These are phyloP conservation scores for Synanthedon formicaeformis DNA, from an alignment of 2,888 invertebrate genomes.

Conservation along the genomic window DNA sequence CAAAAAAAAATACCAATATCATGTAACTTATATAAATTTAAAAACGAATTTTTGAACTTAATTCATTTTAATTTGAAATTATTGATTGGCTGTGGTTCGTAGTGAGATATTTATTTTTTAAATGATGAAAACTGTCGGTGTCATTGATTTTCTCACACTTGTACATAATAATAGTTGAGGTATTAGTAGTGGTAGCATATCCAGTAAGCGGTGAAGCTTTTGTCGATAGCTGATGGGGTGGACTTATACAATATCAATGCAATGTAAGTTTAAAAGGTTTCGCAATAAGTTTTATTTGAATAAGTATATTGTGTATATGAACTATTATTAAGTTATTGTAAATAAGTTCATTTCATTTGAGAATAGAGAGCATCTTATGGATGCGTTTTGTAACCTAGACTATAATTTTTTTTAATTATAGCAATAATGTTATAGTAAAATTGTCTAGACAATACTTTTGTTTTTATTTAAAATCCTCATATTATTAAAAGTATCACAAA, in stretches of 20 bases:
- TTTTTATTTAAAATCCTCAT: constrained; percentile 1
- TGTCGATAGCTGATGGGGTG: constrained; percentile 31
- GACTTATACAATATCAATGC: constrained; percentile 19
- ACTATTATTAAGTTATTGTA: constrained; percentile 6
- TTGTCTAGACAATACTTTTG: constrained; percentile 6
- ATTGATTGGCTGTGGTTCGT: background rate
- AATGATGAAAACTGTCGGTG: no score
- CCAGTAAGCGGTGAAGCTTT: constrained; percentile 22
- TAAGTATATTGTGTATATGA: constrained; percentile 5
- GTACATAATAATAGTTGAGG: background rate
- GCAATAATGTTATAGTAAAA: constrained; percentile 10
- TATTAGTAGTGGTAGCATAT: constrained; percentile 30
- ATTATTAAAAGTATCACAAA: background rate
- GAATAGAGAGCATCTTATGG: constrained; percentile 29
- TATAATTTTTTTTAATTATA: constrained; percentile 18
- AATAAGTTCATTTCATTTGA: constrained; percentile 36
- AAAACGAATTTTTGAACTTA: background rate
- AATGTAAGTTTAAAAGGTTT: background rate
- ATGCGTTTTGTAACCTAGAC: constrained; percentile 39
- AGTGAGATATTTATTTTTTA: no score
- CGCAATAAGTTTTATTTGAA: constrained; percentile 1
- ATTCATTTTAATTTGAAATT: background rate
- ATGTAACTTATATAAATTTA: no score
- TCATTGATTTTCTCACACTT: no score
- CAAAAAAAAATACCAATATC: no score